Conservation (phyloP, 2,113 vertebrate species). For the Platysteira castanea region DNA sequence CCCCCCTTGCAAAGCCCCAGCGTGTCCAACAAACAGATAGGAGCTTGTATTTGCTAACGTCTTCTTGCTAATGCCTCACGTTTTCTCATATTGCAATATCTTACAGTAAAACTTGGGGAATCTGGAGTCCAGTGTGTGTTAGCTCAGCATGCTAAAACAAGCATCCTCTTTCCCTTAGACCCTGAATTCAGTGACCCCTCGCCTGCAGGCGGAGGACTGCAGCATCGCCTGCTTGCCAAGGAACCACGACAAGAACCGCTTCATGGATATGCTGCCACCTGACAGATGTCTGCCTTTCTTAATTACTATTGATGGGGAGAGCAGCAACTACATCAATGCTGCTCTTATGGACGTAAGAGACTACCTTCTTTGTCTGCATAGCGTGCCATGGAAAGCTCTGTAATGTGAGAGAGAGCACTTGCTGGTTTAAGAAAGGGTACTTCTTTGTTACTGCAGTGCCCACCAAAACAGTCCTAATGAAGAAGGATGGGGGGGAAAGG, state of each 20-base stretch:
- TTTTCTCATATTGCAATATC: neutral
- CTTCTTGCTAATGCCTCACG: neutral
- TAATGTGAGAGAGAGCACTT: neutral
- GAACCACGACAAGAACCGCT: conserved; percentile 99
- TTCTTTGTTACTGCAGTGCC: neutral
- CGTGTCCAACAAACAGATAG: neutral
- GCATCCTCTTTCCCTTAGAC: conserved; percentile 75
- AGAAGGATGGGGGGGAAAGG: neutral
- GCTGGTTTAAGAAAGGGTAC: conserved; percentile 6
- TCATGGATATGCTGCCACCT: conserved; percentile 97
- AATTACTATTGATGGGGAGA: conserved; percentile 98
- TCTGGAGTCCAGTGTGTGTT: neutral
- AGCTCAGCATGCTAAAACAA: neutral
- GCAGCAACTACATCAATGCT: conserved; percentile 99
- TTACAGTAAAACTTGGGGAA: neutral
- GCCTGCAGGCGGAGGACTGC: conserved; percentile 97
- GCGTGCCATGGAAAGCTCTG: neutral
- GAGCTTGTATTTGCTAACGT: neutral
- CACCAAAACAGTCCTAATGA: neutral
- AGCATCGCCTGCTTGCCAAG: conserved; percentile 97
- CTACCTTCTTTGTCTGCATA: conserved; percentile 55
- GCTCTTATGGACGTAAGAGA: conserved; percentile 98
- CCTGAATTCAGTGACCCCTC: conserved; percentile 97
- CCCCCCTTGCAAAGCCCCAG: neutral
- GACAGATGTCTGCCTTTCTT: conserved; percentile 98